A percentile compares a stretch with the other conserved stretches of the same genome.
phyloP scores from a whole-genome alignment of 2,113 vertebrate genomes.

The Lasiurus borealis region DNA sequence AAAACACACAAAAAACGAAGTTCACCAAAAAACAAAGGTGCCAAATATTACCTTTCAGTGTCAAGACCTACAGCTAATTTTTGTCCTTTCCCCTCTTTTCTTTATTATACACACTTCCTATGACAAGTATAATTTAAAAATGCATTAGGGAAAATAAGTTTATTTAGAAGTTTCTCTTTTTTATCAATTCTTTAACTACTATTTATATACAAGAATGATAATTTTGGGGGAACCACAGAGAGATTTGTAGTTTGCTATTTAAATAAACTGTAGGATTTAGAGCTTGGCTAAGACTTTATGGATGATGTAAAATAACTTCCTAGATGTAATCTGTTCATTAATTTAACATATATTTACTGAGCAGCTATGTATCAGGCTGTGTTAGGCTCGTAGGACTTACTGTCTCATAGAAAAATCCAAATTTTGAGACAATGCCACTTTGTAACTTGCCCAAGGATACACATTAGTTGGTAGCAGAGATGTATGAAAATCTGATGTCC shows the following conservation, averaged over 20 bases:
- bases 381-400: not conserved
- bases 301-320: not conserved
- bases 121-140: not conserved
- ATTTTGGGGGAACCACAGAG: slow-evolving; percentile 1
- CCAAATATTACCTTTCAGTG: not conserved
- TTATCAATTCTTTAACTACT: not conserved
- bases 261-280: slow-evolving; percentile 8
- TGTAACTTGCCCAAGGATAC: not conserved
- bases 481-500: not conserved
- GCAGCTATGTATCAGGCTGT: not conserved
- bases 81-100: not conserved
- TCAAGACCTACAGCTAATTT: not conserved
- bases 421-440: not conserved
- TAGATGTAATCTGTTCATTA: slow-evolving; percentile 11
- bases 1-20: not conserved
- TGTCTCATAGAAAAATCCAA: slow-evolving; percentile 22
- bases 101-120: not conserved
- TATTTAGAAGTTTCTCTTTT: not conserved
- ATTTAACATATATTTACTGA: slow-evolving; percentile 1
- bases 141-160: not conserved
- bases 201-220: slow-evolving; percentile 8
- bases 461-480: slow-evolving; percentile 10
- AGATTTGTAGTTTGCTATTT: slow-evolving; percentile 22
- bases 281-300: not conserved
- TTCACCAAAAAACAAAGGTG: not conserved